Conservation (phyloP, 2,113 vertebrate genomes). For the Gymnogyps californianus region DNA sequence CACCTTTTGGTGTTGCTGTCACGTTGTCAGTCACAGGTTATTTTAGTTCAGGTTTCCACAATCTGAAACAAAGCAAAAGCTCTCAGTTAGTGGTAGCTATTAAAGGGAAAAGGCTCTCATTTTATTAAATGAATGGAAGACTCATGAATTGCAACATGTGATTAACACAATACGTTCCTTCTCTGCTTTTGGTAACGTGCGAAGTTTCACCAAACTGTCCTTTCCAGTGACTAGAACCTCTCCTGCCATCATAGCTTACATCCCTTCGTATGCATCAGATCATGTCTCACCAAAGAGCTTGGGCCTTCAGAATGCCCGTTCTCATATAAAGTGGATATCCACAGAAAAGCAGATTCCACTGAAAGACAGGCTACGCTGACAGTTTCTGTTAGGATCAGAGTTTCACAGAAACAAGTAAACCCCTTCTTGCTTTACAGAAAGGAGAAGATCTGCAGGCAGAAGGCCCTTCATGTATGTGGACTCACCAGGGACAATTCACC, state of each 20-base stretch:
- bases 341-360: not conserved
- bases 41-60: constrained; percentile 34
- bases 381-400: not conserved
- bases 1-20: constrained; percentile 48
- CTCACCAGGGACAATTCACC: not conserved
- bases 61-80: constrained; percentile 62
- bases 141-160: not conserved
- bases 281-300: fast-evolving
- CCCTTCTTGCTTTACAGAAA: not conserved
- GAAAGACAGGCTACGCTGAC: not conserved
- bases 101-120: not conserved
- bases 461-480: not conserved
- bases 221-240: not conserved
- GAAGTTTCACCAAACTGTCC: not conserved
- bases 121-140: not conserved
- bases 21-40: constrained; percentile 8
- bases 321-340: not conserved
- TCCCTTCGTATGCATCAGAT: not conserved
- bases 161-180: not conserved
- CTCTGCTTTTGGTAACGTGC: not conserved
- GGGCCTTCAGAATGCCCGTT: not conserved
- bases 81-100: not conserved
- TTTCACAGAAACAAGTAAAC: not conserved
- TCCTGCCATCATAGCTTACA: not conserved
- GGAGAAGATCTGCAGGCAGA: not conserved